phyloP scores from a whole-genome alignment of 1,140 invertebrate species.

The Rhopalosiphum padi region DNA sequence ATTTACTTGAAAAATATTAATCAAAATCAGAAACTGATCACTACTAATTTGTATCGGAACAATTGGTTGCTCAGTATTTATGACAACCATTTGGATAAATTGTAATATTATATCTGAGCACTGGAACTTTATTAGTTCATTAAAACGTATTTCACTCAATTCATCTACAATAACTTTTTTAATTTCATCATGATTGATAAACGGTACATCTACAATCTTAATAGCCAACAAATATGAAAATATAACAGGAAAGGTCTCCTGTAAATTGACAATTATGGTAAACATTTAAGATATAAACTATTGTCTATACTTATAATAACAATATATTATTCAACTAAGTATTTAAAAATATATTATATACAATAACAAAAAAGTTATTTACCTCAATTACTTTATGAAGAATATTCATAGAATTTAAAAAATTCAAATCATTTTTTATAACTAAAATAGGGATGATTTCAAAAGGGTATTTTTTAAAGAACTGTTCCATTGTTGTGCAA shows the following conservation, averaged over 20 bases:
- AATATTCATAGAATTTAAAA: neutral
- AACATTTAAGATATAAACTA: neutral
- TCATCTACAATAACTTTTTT: neutral
- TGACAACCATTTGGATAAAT: slow-evolving; percentile 35
- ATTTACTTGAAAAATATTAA: slow-evolving; percentile 42
- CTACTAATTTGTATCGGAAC: slow-evolving; percentile 35
- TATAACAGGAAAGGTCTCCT: slow-evolving; percentile 44
- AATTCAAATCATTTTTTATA: slow-evolving; percentile 36
- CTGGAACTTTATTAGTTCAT: slow-evolving; percentile 7
- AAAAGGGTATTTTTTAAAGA: slow-evolving; percentile 38
- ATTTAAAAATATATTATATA: neutral
- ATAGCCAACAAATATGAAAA: slow-evolving; percentile 34
- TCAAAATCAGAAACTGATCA: slow-evolving; percentile 18
- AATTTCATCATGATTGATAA: neutral
- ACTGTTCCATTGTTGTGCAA: slow-evolving; percentile 34
- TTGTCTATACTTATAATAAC: neutral
- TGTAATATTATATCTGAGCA: slow-evolving; percentile 35
- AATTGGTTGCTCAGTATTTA: slow-evolving; percentile 1
- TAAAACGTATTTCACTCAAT: neutral
- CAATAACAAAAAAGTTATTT: neutral
- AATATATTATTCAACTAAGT: too few species aligned
- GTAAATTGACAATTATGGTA: neutral
- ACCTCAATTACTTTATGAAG: slow-evolving; percentile 7
- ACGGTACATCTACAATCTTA: neutral
- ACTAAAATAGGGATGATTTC: slow-evolving; percentile 48